A percentile compares a stretch with the other conserved stretches of the same genome.
Evolutionary conservation across 1,140 invertebrate species (phyloP).

Genomic region (Drosophila seguyi): DNA sequence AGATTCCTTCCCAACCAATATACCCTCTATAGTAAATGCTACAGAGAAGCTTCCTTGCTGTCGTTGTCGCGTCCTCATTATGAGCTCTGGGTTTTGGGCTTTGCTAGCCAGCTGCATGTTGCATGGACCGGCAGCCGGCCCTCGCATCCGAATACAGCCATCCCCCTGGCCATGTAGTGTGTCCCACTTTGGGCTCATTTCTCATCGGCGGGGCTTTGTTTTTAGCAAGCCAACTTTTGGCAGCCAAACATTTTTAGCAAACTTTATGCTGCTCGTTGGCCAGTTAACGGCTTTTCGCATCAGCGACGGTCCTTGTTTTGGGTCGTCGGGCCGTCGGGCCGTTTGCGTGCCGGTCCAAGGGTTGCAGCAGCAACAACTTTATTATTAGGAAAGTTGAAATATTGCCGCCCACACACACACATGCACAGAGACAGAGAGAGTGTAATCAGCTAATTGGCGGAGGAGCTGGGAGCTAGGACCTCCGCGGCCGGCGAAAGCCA

Average conservation of each 20-base stretch:
- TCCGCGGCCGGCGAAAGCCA: slow-evolving; percentile 14
- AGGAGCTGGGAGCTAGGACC: slow-evolving; percentile 7
- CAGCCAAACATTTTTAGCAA: slow-evolving; percentile 69
- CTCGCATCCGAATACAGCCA: not conserved
- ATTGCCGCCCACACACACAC: slow-evolving; percentile 25
- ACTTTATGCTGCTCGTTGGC: slow-evolving; percentile 67
- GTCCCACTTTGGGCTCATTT: slow-evolving; percentile 68
- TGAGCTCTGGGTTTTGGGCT: slow-evolving; percentile 46
- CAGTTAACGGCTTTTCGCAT: slow-evolving; percentile 75
- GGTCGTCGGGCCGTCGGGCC: slow-evolving; percentile 40
- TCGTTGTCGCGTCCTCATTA: slow-evolving; percentile 61
- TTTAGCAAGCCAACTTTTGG: slow-evolving; percentile 63
- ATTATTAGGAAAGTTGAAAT: slow-evolving; percentile 68
- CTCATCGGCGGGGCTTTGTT: slow-evolving; percentile 72
- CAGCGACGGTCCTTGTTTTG: slow-evolving; percentile 48
- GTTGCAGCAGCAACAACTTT: slow-evolving; percentile 56
- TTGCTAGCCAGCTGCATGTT: slow-evolving; percentile 52
- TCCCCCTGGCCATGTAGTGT: slow-evolving; percentile 43
- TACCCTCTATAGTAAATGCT: not conserved
- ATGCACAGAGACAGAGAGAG: not conserved
- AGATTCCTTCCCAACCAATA: not conserved
- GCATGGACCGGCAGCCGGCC: slow-evolving; percentile 14
- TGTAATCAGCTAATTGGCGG: slow-evolving; percentile 61
- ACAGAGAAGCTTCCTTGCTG: slow-evolving; percentile 19
- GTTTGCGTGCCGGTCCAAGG: slow-evolving; percentile 49